Base-by-base conservation (phyloP, 2,888 invertebrate genomes). In the Brachypalpus laphriformis region DNA sequence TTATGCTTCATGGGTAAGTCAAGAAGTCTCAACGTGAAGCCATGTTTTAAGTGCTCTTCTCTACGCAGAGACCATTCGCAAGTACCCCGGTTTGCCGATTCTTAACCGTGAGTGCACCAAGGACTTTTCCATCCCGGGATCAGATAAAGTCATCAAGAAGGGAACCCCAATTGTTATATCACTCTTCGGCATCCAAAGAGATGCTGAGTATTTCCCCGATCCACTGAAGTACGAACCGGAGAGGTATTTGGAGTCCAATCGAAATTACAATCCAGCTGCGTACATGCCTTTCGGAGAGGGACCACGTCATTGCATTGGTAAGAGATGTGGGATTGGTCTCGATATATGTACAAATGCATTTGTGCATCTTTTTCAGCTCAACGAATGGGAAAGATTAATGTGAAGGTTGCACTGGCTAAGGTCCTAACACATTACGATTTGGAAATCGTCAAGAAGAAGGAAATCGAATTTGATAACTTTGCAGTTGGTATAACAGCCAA, bases 141-240 rank as follows among this genome's bases (percentile, higher is more conserved):
- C 89, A 4, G 88, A 90, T 34, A 88, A 88, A 4, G 88, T 88
- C 4, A 89, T 93, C 11, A 89, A 89, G 11, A 90, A 91, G 86
- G 92, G 92, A 11, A 91, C 90, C 22, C 87, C 90, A 0, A 86
- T 92, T 31, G 88, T 91, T 63, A 90, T 93, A 54, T 91, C 93
- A 0, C 86, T 92, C 6, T 75, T 91, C 82, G 92, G 91, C 59
- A 90, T 93, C 16, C 93, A 93, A 56, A 87, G 91, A 1, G 93
- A 93, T 88, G 90, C 90, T 14, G 88, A 90, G 22, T 89, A 91
- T 78, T 93, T 92, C 75, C 90, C 90, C 0, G 89, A 93, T 47
- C 93, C 93, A 7, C 75, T 90, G 42, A 90, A 89, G 63, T 93
- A 92, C 82, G 91, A 92, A 49, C 93, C 93, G 0, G 90, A 92